These are phyloP conservation scores for Acrocera orbiculus DNA, from an alignment of 2,888 invertebrate genomes.

Conservation along the genomic window DNA sequence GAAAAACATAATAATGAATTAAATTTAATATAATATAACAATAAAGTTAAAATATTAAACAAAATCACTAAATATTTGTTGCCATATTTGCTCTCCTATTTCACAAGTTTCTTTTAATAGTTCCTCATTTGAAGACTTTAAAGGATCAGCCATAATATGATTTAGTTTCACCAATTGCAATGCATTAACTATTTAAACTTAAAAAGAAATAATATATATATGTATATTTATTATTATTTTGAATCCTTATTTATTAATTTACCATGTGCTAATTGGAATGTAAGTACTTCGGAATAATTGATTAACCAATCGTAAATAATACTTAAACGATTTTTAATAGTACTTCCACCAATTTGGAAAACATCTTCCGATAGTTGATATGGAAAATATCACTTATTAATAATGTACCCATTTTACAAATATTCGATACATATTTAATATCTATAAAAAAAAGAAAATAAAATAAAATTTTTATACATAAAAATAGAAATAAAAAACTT, in stretches of 20 bases:
- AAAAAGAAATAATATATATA: conserved; percentile 1
- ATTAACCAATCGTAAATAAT: conserved; percentile 11
- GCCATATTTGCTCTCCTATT: too few relatives aligned
- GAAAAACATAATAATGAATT: too few relatives aligned
- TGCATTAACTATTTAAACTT: conserved; percentile 3
- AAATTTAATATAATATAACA: too few relatives aligned
- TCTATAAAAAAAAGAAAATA: conserved; percentile 4
- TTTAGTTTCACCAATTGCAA: conserved; percentile 4
- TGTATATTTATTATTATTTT: neutral
- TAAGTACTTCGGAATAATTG: conserved; percentile 8
- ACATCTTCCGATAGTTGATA: conserved; percentile 8
- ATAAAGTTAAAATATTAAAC: too few relatives aligned
- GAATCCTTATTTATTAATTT: neutral
- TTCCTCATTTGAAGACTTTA: too few relatives aligned
- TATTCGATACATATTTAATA: conserved; percentile 6
- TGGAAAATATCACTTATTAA: conserved; percentile 8
- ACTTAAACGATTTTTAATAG: conserved; percentile 9
- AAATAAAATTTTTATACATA: neutral
- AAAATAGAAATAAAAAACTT: neutral
- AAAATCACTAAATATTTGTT: too few relatives aligned
- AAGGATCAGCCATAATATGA: conserved; percentile 8
- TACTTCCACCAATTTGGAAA: conserved; percentile 9
- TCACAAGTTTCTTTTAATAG: too few relatives aligned
- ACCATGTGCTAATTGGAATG: conserved; percentile 9
- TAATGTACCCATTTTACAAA: conserved; percentile 5